Conservation (phyloP, 2,797 vertebrate genomes). For the Eulemur coronatus region DNA sequence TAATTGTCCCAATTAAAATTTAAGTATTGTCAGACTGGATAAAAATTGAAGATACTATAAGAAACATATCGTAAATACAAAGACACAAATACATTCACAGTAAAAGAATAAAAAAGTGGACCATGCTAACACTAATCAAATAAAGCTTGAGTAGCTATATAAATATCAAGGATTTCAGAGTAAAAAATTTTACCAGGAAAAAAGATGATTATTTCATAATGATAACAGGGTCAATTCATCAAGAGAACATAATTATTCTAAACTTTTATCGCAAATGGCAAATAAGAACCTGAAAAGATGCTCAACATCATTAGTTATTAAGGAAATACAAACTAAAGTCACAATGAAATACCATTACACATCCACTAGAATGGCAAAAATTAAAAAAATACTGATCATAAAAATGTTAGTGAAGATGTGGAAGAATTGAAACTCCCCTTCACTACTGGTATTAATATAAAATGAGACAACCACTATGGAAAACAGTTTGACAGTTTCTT, state of each 20-base stretch:
- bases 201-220: conserved; percentile 34
- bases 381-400: neutral
- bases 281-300: neutral
- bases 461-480: neutral
- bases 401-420: neutral
- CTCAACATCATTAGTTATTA: neutral
- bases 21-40: neutral
- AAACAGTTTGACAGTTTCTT: neutral
- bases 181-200: neutral
- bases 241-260: neutral
- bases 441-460: neutral
- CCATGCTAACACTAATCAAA: neutral
- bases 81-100: neutral
- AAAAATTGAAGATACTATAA: neutral
- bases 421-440: neutral
- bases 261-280: neutral
- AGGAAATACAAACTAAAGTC: conserved; percentile 29
- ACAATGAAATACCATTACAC: neutral
- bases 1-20: neutral
- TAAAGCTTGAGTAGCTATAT: neutral
- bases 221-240: neutral
- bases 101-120: neutral
- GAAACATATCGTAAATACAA: neutral
- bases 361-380: neutral
- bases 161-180: conserved; percentile 15